Percentiles rank a stretch among this genome's conserved stretches.
phyloP scores from a whole-genome alignment of 1,140 invertebrate species.

The Oedothorax gibbosus region DNA sequence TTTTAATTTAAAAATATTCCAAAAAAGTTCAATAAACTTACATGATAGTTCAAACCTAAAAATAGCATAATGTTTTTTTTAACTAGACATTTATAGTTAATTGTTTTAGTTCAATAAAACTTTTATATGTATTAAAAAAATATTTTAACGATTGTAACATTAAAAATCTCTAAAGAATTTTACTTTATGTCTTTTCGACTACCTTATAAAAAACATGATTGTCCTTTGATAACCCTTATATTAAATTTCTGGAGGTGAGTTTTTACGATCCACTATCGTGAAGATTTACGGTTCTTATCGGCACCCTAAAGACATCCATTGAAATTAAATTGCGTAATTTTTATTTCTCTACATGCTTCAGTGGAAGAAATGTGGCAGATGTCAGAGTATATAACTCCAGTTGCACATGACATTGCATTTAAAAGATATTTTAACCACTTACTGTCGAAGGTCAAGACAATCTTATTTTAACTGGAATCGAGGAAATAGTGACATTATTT shows the following conservation, averaged over 20 bases:
- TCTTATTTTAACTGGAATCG: not conserved
- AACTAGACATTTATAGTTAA: too few species aligned
- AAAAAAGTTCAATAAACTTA: too few species aligned
- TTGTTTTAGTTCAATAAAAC: too few species aligned
- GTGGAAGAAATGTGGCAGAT: slow-evolving; percentile 9
- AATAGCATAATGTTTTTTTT: too few species aligned
- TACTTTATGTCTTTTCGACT: too few species aligned
- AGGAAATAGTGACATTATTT: too few species aligned
- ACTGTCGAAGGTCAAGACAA: not conserved
- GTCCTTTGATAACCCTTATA: not conserved
- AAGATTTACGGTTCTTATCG: slow-evolving; percentile 22
- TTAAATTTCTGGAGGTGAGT: slow-evolving; percentile 9
- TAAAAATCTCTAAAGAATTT: too few species aligned
- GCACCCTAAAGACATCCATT: slow-evolving; percentile 6
- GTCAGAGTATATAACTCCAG: not conserved
- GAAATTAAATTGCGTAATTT: not conserved
- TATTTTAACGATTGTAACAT: too few species aligned
- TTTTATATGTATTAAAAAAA: too few species aligned
- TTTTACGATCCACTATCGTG: slow-evolving; percentile 21
- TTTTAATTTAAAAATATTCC: too few species aligned
- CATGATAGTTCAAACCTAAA: too few species aligned
- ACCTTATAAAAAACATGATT: too few species aligned
- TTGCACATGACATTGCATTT: not conserved
- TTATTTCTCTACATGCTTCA: not conserved
- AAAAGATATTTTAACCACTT: not conserved